These are phyloP conservation scores for Samia ricini DNA, from an alignment of 1,140 invertebrate genomes.

Conservation along the genomic window DNA sequence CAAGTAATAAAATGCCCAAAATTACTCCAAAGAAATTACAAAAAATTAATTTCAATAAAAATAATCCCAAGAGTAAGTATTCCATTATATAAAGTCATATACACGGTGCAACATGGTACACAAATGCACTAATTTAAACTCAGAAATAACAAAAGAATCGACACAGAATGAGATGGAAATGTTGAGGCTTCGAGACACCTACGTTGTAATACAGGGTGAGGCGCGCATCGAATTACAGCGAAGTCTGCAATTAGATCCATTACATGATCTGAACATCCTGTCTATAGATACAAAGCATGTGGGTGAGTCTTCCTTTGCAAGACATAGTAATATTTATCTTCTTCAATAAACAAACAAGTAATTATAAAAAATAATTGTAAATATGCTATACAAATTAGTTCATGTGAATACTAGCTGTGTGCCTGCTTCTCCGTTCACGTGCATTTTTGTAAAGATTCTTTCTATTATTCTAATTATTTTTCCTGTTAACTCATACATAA, in stretches of 20 bases:
- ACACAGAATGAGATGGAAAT: constrained; percentile 42
- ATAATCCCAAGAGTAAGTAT: no score
- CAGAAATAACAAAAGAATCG: constrained; percentile 29
- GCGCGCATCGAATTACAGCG: constrained; percentile 43
- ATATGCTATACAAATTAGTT: neutral
- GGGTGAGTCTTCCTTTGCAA: constrained; percentile 18
- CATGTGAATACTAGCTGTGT: neutral
- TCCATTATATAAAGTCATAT: no score
- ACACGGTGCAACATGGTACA: no score
- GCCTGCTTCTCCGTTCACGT: no score
- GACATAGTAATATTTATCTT: neutral
- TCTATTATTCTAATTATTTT: no score
- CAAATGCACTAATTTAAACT: neutral
- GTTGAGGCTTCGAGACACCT: constrained; percentile 26
- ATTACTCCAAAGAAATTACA: no score
- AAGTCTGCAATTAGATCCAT: constrained; percentile 53
- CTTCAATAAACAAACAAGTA: neutral
- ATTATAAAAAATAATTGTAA: neutral
- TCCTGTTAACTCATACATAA: no score
- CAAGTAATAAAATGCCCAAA: no score
- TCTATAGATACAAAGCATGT: constrained; percentile 25
- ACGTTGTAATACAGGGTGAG: constrained; percentile 20
- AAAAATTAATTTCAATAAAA: no score
- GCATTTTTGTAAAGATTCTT: no score
- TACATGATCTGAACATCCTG: constrained; percentile 52